Conservation (phyloP, 2,888 invertebrate species). For the Sphinx pinastri region DNA sequence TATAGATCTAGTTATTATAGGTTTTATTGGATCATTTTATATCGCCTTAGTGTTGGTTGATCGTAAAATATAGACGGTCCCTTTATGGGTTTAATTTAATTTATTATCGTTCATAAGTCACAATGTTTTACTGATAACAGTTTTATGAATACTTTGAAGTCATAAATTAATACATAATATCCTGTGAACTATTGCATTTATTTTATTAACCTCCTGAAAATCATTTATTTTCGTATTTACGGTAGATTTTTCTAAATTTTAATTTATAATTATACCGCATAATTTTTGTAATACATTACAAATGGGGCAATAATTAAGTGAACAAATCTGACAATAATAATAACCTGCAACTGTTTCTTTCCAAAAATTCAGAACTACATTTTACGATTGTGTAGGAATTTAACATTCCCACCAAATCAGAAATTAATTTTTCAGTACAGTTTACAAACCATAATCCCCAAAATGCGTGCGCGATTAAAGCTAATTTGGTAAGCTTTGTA, state of each 20-base stretch:
- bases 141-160: neutral
- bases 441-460: constrained; percentile 43
- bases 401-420: neutral
- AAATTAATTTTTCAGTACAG: neutral
- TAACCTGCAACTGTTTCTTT: no score
- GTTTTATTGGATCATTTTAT: constrained; percentile 19
- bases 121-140: neutral
- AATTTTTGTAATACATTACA: no score
- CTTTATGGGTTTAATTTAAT: neutral
- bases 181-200: neutral
- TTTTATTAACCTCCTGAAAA: no score
- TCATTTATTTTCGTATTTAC: no score
- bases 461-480: constrained; percentile 59
- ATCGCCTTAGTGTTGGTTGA: constrained; percentile 1
- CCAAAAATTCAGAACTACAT: neutral
- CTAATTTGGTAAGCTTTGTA: constrained; percentile 53
- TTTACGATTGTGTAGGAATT: neutral
- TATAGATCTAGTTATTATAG: constrained; percentile 36
- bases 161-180: neutral
- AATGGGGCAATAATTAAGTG: no score
- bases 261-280: no score
- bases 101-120: neutral
- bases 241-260: no score
- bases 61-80: neutral
- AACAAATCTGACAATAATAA: no score